These are phyloP conservation scores for Aphidius colemani DNA, from an alignment of 2,888 invertebrate species.

Conservation along the genomic window DNA sequence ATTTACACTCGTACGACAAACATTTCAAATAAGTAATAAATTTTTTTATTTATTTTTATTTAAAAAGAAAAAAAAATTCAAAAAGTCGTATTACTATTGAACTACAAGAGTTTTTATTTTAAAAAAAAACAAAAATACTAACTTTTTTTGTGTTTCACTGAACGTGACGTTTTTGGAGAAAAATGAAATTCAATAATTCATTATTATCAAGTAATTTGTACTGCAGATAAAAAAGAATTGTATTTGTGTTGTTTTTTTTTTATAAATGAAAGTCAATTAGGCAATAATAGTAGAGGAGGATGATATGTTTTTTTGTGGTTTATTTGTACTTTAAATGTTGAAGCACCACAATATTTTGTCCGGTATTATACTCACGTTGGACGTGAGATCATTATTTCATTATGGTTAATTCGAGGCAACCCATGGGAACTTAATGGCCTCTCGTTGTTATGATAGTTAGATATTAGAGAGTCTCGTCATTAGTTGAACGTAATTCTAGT, in stretches of 20 bases:
- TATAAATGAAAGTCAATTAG: constrained; percentile 17
- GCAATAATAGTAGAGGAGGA: constrained; percentile 1
- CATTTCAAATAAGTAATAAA: too few species aligned
- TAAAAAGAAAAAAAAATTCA: too few species aligned
- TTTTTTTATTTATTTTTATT: too few species aligned
- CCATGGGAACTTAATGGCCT: constrained; percentile 41
- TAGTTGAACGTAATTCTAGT: constrained; percentile 48
- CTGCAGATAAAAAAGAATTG: constrained; percentile 12
- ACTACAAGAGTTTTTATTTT: too few species aligned
- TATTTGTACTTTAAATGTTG: constrained; percentile 24
- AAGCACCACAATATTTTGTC: constrained; percentile 43
- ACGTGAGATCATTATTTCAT: constrained; percentile 55
- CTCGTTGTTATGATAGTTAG: constrained; percentile 20
- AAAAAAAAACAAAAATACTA: too few species aligned
- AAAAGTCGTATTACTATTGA: too few species aligned
- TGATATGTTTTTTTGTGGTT: constrained; percentile 16
- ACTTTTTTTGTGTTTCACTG: too few species aligned
- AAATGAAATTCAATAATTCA: too few species aligned
- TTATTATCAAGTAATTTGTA: neutral
- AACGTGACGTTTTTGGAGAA: too few species aligned
- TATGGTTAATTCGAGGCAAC: constrained; percentile 52
- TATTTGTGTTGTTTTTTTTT: neutral
- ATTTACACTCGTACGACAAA: too few species aligned
- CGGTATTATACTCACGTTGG: constrained; percentile 44
- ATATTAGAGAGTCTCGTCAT: constrained; percentile 44